A percentile compares a stretch with the other conserved stretches of the same genome.
Conservation (phyloP, 2,888 invertebrate species). For the Eumacrocentrus americanus region DNA sequence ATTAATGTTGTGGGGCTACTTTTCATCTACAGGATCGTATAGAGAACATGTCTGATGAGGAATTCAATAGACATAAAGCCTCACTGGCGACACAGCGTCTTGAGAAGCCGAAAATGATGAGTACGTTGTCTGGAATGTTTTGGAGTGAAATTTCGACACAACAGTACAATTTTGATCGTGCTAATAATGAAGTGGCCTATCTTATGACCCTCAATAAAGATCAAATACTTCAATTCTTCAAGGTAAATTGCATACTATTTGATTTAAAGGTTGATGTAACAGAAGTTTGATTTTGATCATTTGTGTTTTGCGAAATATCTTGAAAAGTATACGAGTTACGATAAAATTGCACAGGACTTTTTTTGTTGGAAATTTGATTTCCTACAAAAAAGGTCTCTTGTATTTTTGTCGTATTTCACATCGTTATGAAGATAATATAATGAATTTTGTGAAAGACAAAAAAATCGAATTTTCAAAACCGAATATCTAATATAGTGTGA, state of each 20-base stretch:
- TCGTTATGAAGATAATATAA: no score
- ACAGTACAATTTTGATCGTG: slow-evolving; percentile 91
- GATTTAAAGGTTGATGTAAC: no score
- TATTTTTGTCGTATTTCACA: no score
- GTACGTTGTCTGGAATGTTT: slow-evolving; percentile 72
- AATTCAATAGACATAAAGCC: slow-evolving; percentile 82
- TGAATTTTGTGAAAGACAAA: no score
- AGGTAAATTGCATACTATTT: slow-evolving; percentile 67
- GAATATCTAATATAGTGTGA: no score
- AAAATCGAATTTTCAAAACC: no score
- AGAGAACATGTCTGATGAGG: slow-evolving; percentile 75
- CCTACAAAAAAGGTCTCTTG: no score
- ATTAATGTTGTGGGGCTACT: no score
- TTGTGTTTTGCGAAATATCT: no score
- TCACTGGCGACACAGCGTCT: slow-evolving; percentile 81
- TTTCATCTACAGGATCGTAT: slow-evolving; percentile 68
- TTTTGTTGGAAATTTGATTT: background rate
- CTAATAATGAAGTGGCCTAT: slow-evolving; percentile 82
- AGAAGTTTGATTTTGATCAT: no score
- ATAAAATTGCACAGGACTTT: no score
- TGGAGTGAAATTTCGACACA: slow-evolving; percentile 86
- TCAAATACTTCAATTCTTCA: slow-evolving; percentile 81
- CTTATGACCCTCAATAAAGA: slow-evolving; percentile 79
- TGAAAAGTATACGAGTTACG: no score
- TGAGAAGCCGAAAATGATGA: slow-evolving; percentile 90